phyloP scores from a whole-genome alignment of 1,140 invertebrate genomes.

The Drosophila nikananu region DNA sequence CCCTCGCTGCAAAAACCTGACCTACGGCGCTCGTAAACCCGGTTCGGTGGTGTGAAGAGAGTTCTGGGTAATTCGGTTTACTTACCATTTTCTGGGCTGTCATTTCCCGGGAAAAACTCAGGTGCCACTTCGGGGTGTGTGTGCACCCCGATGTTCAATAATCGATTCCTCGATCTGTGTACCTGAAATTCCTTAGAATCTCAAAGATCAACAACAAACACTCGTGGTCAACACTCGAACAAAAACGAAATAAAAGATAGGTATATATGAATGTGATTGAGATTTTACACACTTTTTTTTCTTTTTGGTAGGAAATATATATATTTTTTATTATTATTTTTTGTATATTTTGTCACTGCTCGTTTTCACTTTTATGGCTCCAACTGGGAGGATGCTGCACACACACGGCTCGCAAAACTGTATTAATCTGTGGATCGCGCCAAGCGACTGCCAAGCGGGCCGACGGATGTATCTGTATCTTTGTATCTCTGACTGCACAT shows the following conservation, averaged over 20 bases:
- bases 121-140: constrained; percentile 12
- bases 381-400: constrained; percentile 8
- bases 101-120: constrained; percentile 55
- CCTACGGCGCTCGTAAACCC: constrained; percentile 40
- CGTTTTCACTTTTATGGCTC: constrained; percentile 35
- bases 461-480: constrained; percentile 32
- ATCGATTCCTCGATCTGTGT: background rate
- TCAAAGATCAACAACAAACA: constrained; percentile 19
- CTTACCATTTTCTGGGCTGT: constrained; percentile 37
- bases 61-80: constrained; percentile 23
- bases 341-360: constrained; percentile 8
- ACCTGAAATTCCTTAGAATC: constrained; percentile 31
- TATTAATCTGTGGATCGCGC: constrained; percentile 30
- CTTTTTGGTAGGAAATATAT: too few species aligned
- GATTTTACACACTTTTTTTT: constrained; percentile 21
- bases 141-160: constrained; percentile 7
- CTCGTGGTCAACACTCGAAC: constrained; percentile 45
- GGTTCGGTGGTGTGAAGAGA: constrained; percentile 20
- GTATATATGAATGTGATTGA: constrained; percentile 34
- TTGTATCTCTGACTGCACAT: constrained; percentile 69
- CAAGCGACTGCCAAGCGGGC: too few species aligned
- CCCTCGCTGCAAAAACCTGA: constrained; percentile 34
- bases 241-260: constrained; percentile 42
- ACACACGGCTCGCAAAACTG: constrained; percentile 14
- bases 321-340: background rate